Base-by-base conservation (phyloP, 2,888 invertebrate genomes). In the Piscicola geometra region DNA sequence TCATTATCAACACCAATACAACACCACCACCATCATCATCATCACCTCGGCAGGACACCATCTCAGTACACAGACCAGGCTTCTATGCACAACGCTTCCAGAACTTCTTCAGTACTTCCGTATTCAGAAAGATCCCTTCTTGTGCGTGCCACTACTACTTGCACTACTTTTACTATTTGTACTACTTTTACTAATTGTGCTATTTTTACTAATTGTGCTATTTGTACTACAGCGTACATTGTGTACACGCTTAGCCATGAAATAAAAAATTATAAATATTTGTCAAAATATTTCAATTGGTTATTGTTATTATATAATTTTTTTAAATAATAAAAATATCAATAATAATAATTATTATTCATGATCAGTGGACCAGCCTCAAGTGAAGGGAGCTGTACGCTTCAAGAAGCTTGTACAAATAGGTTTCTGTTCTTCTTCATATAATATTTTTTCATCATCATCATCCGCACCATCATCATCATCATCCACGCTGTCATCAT, bases 341-440 rank as follows among this genome's bases (percentile, higher is more conserved):
- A 47, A 15, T 50, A 28, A 0, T 1, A 30, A 56, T 77, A 69
- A 52, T 60, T 71, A 41, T 69, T 60, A 60, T 75, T 52, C 75
- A 52, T 36, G 52, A 41, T 47, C 78, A 80, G 80, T 80, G 77
- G 80, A 80, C 72, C 77, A 79, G 47, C 78, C 78, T 0, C 78
- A 78, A 72, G 75, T 79, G 47, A 80, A 79, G 64, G 80, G 80
- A 25, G 78, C 80, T 69, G 73, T 90, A 93, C 90, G 96, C 91
- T 98, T 98, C 92, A 92, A 97, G 89, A 96, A 94, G 88, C 91
- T 97, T 90, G 97, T 97, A 89, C 93, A 94, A 88, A 93, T 97
- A 93, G 97, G 97, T 97, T n/a, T n/a, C n/a, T n/a, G n/a, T n/a
- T n/a, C n/a, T n/a, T n/a, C n/a, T n/a, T n/a, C n/a, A n/a, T n/a